A percentile compares a stretch with the other conserved stretches of the same genome.
Evolutionary conservation across 2,113 vertebrate genomes (phyloP).

Genomic region (Cryptoleucopteryx plumbea): DNA sequence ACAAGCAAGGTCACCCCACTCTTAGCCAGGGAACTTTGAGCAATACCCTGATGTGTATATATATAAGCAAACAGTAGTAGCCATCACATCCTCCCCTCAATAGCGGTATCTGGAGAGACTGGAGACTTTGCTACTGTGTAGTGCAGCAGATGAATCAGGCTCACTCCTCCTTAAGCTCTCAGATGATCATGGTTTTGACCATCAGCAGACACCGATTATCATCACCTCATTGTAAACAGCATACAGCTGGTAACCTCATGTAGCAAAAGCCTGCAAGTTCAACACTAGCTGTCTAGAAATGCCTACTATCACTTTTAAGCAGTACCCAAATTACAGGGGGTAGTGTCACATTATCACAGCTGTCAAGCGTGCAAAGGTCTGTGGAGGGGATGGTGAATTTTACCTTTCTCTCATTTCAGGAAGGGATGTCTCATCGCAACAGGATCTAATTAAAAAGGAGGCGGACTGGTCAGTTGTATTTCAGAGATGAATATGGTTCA

Average conservation of each 20-base stretch:
- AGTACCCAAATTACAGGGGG: not conserved
- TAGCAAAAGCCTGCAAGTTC: not conserved
- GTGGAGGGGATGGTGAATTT: not conserved
- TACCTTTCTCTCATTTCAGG: not conserved
- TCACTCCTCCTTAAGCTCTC: not conserved
- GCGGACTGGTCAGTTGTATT: not conserved
- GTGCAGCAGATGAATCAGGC: not conserved
- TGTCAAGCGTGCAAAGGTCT: not conserved
- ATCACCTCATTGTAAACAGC: not conserved
- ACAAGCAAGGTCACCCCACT: not conserved
- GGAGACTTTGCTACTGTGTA: not conserved
- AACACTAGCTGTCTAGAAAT: not conserved
- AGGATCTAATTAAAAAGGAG: slow-evolving; percentile 11
- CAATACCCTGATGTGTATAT: not conserved
- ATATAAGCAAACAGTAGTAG: not conserved
- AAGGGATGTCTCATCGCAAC: not conserved
- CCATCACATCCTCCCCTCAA: not conserved
- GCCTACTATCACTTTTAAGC: not conserved
- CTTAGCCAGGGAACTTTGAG: not conserved
- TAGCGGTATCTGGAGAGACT: accelerated
- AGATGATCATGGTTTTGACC: not conserved
- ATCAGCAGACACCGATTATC: not conserved
- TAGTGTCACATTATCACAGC: not conserved
- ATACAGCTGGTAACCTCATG: not conserved
- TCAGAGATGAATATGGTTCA: not conserved